These are phyloP conservation scores for Benthosema pterotum DNA, from an alignment of 2,797 vertebrate species.

Conservation along the genomic window DNA sequence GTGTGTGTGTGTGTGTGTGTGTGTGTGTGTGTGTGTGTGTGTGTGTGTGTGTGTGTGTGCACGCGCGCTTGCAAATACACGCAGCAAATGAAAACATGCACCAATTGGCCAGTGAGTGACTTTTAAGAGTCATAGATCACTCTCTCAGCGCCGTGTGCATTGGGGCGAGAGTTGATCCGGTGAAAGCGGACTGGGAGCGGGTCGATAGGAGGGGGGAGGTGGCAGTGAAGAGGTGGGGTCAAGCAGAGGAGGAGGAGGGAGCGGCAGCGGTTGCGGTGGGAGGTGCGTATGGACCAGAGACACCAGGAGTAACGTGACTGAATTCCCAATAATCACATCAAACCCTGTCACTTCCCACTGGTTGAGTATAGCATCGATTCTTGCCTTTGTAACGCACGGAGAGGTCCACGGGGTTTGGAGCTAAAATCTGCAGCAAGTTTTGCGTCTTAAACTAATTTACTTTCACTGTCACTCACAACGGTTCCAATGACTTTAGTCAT, in stretches of 20 bases:
- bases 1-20: too few relatives aligned
- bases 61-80: not conserved
- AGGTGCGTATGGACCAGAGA: slow-evolving; percentile 40
- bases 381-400: slow-evolving; percentile 57
- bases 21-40: too few relatives aligned
- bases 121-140: slow-evolving; percentile 48
- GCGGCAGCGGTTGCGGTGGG: not conserved
- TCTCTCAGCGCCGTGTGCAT: slow-evolving; percentile 53
- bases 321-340: slow-evolving; percentile 78
- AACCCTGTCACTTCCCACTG: slow-evolving; percentile 59
- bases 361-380: slow-evolving; percentile 75
- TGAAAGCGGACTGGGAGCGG: slow-evolving; percentile 26
- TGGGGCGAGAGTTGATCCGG: slow-evolving; percentile 15
- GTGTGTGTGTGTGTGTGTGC: too few relatives aligned
- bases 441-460: too few relatives aligned
- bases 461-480: too few relatives aligned
- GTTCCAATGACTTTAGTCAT: too few relatives aligned
- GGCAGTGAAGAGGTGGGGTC: slow-evolving; percentile 39
- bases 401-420: slow-evolving; percentile 39
- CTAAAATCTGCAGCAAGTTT: slow-evolving; percentile 26
- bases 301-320: slow-evolving; percentile 42
- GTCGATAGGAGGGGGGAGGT: slow-evolving; percentile 54
- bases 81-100: not conserved
- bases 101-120: slow-evolving; percentile 38
- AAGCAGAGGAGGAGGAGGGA: slow-evolving; percentile 47